Percentiles rank a stretch among this genome's conserved stretches.
phyloP scores from a whole-genome alignment of 2,888 invertebrate genomes.

The Colletes collaris region DNA sequence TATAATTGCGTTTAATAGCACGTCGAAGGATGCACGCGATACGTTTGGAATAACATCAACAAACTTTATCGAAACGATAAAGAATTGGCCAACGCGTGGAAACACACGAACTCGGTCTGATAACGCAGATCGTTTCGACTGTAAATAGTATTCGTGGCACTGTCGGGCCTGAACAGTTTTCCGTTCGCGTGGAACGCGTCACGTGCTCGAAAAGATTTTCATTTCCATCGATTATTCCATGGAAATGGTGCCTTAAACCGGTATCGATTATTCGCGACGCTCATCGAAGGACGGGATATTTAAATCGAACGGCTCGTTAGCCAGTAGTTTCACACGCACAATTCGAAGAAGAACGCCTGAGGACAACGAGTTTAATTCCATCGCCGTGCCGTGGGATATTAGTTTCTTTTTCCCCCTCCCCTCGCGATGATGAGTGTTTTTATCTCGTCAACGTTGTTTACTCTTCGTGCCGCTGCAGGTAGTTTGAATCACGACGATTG shows the following conservation, averaged over 20 bases:
- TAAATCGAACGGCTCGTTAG: not conserved
- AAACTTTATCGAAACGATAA: slow-evolving; percentile 21
- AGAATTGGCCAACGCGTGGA: slow-evolving; percentile 15
- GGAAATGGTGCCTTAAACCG: not conserved
- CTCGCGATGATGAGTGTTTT: slow-evolving; percentile 29
- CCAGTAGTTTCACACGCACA: not conserved
- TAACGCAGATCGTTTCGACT: not conserved
- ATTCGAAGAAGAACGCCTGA: too few species aligned
- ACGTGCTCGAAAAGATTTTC: not conserved
- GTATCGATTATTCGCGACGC: too few species aligned
- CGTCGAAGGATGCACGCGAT: not conserved
- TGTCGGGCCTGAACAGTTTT: not conserved
- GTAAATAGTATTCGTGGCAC: not conserved
- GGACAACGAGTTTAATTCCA: not conserved
- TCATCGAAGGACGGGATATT: not conserved
- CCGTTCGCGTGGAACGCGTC: not conserved
- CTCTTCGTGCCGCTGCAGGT: slow-evolving; percentile 18
- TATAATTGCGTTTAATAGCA: not conserved
- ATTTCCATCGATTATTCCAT: not conserved
- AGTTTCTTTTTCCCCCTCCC: too few species aligned
- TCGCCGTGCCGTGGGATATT: too few species aligned
- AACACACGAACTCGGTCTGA: not conserved
- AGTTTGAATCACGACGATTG: not conserved
- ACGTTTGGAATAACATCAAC: not conserved
- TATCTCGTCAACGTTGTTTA: not conserved